Conservation (phyloP, 2,888 invertebrate species). For the Brachynemurus nebulosus region DNA sequence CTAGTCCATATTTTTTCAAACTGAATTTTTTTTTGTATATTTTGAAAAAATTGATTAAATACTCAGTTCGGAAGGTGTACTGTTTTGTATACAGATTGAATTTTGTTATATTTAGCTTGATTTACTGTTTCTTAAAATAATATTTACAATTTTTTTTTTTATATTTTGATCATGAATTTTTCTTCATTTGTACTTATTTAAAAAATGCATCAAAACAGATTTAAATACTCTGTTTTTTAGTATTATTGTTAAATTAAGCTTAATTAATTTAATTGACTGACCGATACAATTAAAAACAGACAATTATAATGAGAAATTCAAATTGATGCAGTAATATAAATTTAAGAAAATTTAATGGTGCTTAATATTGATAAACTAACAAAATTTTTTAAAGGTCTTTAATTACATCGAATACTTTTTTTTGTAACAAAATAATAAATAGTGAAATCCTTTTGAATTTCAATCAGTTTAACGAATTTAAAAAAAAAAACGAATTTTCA, state of each 20-base stretch:
- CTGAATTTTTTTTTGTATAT: no score
- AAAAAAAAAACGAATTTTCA: no score
- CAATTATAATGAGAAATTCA: background rate
- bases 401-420: no score
- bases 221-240: background rate
- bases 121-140: background rate
- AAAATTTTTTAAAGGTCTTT: no score
- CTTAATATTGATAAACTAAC: no score
- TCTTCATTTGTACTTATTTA: background rate
- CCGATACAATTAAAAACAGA: background rate
- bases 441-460: no score
- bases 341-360: background rate
- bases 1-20: no score
- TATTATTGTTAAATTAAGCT: background rate
- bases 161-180: background rate
- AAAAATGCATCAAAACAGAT: background rate
- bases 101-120: background rate
- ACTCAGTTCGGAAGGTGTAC: no score
- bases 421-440: no score
- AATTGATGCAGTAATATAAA: background rate
- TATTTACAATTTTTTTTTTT: background rate
- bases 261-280: conserved; percentile 1
- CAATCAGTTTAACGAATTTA: no score
- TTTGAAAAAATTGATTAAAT: no score
- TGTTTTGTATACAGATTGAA: no score